Evolutionary conservation across 2,797 vertebrate genomes (phyloP), one percentile per base, ranked within the genome.

Genomic region (Thunnus albacares): DNA sequence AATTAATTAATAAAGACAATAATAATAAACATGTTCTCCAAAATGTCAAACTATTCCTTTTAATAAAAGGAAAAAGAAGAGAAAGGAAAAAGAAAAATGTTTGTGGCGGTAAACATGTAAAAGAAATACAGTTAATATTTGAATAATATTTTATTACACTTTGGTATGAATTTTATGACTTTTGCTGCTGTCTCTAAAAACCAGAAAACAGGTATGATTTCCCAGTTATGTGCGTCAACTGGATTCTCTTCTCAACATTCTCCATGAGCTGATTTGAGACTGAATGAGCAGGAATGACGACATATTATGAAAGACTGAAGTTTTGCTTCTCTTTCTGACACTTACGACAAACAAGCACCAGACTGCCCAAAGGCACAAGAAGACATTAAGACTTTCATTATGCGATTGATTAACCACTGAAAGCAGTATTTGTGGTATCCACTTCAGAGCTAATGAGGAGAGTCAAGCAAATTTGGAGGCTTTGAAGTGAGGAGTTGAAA

Each of bases 371-470:
- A 84, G 78, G 83, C 68, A 69, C 61, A 45, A 60, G 65, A 66
- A 72, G 17, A 78, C 82, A 72, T 88, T 80, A 83, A 81, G 76
- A 41, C 73, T 90, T 82, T 90, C 83, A 91, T 90, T 92, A 88
- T 85, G 80, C 71, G n/a, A 92, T 85, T 90, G 89, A 91, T 92
- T 90, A 87, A 87, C 41, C 81, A 84, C 84, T 78, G 83, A 90
- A 90, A 83, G 86, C 85, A 59, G 79, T 75, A 79, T 90, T 86
- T 88, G 80, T 77, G 80, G 75, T 80, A 57, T 85, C 75, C 75
- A 82, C 86, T 87, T 90, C 58, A 79, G 71, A 85, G 85, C 84
- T 93, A 92, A 93, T 92, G 87, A 91, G 89, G 79, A 82, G 80
- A 89, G 83, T 85, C 71, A 15, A 63, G 85, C 70, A 89, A 83